Evolutionary conservation across 1,140 invertebrate genomes (phyloP).

Genomic region (Panonychus citri): DNA sequence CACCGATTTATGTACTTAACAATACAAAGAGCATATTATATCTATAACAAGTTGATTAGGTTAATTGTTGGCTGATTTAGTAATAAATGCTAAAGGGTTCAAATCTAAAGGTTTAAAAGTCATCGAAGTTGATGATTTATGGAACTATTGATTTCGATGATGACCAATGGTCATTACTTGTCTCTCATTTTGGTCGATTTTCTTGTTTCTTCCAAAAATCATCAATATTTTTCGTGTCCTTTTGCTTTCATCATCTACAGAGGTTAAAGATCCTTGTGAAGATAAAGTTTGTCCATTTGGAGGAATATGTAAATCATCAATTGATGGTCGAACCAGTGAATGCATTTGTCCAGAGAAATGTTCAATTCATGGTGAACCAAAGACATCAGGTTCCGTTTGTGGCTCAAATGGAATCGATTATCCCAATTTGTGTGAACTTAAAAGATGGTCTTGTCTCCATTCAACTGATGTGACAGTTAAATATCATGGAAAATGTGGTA

Average conservation of each 20-base stretch:
- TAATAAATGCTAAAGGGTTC: no score
- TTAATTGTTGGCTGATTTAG: no score
- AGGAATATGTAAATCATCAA: constrained; percentile 42
- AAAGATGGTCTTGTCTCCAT: constrained; percentile 44
- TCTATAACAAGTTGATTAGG: no score
- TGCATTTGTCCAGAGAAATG: constrained; percentile 51
- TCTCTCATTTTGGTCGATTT: no score
- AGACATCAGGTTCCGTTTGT: constrained; percentile 44
- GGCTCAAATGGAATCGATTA: constrained; percentile 30
- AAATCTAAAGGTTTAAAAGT: no score
- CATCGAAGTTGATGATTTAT: no score
- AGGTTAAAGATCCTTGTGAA: constrained; percentile 38
- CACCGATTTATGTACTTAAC: no score
- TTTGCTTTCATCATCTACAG: not conserved
- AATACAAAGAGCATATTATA: no score
- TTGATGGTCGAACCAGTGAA: constrained; percentile 41
- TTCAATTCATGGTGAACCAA: constrained; percentile 50
- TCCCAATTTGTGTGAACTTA: constrained; percentile 52
- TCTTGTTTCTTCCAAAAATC: not conserved
- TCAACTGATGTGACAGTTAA: constrained; percentile 52
- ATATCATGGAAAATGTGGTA: constrained; percentile 69
- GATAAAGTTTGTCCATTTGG: constrained; percentile 46
- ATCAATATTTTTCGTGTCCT: not conserved
- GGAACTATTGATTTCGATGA: no score
- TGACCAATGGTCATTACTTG: no score